Conservation (phyloP, 2,113 vertebrate genomes). For the Eclectus roratus region DNA sequence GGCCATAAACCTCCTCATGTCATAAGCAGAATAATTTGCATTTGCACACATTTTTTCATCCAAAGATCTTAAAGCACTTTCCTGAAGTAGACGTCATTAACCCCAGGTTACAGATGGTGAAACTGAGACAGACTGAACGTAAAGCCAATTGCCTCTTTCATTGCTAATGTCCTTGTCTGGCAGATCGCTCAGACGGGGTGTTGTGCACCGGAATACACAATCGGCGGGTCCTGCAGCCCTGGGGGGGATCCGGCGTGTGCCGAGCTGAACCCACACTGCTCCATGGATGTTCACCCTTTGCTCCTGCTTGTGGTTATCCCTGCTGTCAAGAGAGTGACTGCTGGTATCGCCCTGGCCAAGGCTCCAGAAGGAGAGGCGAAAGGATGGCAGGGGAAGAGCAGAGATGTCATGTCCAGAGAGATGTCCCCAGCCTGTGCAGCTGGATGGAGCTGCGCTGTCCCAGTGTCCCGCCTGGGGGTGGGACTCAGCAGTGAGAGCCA, state of each 20-base stretch:
- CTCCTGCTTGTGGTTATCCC: accelerated
- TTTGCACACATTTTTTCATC: constrained; percentile 12
- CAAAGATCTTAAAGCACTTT: constrained; percentile 5
- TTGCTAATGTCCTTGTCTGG: background rate
- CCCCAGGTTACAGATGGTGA: constrained; percentile 21
- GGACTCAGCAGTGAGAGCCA: background rate
- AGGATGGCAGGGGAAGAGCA: background rate
- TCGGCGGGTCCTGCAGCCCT: background rate
- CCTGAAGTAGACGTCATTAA: constrained; percentile 52
- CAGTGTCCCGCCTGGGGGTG: accelerated
- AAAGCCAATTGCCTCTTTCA: background rate
- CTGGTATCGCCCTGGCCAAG: background rate
- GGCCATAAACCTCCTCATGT: constrained; percentile 49
- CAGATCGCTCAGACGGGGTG: background rate
- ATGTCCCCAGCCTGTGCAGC: accelerated
- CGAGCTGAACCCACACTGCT: background rate
- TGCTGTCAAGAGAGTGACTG: accelerated
- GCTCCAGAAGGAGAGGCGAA: background rate
- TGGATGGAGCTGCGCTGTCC: too few species aligned
- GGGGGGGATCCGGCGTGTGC: accelerated
- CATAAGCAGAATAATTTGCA: constrained; percentile 47
- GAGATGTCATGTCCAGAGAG: accelerated
- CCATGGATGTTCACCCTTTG: accelerated
- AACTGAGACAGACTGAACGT: background rate
- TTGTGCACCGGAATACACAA: background rate